phyloP scores from a whole-genome alignment of 2,113 vertebrate species.

The Thinocorus orbignyianus region DNA sequence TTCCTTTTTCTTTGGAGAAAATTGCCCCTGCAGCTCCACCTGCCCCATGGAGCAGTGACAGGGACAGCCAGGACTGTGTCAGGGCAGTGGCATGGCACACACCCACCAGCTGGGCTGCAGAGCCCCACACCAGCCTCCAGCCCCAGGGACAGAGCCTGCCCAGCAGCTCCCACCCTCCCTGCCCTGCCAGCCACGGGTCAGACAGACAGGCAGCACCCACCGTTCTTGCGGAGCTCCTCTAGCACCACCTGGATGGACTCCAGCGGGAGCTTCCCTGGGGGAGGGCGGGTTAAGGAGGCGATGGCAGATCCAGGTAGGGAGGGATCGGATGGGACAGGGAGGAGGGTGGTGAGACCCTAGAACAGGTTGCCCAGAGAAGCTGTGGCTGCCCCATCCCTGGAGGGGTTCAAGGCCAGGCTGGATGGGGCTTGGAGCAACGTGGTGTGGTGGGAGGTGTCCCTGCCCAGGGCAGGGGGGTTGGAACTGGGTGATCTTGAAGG shows the following conservation, averaged over 20 bases:
- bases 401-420: too few relatives aligned
- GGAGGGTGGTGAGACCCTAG: too few relatives aligned
- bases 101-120: neutral
- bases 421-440: too few relatives aligned
- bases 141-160: neutral
- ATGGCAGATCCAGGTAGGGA: fast-evolving
- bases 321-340: neutral
- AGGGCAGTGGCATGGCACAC: neutral
- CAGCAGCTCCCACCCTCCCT: fast-evolving
- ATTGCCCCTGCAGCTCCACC: fast-evolving
- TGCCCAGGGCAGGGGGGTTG: too few relatives aligned
- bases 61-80: neutral
- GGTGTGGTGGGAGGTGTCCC: too few relatives aligned
- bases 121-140: fast-evolving
- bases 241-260: conserved; percentile 94
- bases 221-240: conserved; percentile 96
- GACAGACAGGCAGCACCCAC: conserved; percentile 62
- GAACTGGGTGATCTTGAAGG: too few relatives aligned
- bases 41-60: fast-evolving
- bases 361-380: too few relatives aligned
- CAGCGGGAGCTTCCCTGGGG: conserved; percentile 89
- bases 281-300: conserved; percentile 77
- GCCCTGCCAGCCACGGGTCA: neutral
- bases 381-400: too few relatives aligned
- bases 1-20: fast-evolving